Base-by-base conservation (phyloP, 2,888 invertebrate species). In the Tryphoninae sp. region DNA sequence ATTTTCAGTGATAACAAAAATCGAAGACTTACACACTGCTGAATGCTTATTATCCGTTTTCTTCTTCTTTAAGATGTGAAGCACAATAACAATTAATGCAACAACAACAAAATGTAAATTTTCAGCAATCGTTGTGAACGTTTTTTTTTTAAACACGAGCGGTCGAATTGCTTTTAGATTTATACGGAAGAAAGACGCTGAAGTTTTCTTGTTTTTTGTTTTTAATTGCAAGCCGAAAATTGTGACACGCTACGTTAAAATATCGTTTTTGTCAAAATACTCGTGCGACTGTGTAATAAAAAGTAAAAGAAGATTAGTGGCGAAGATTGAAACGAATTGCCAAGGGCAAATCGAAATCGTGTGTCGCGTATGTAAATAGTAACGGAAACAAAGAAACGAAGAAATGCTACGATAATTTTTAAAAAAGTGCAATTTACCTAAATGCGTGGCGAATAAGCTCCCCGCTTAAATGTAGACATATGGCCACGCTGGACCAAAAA, bases 371-470 rank as follows among this genome's bases (percentile, higher is more conserved):
- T 83, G 84, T 86, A 87, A 80, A 81, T 81, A 81, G 77, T 73
- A 42, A 53, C 22, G 51, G 42, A 59, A 58, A 64, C 59, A 76
- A 51, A 58, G 42, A 42, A 69, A 61, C 61, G 58, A 78, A 69
- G 62, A 26, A 78, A 77, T 51, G 72, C 73, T 75, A 83, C 71
- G 73, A 84, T 83, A 79, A 79, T 72, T 73, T 86, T 51, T 83
- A 87, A 78, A 84, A 86, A 89, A 88, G 88, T 89, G 88, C 88
- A 89, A 89, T 89, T 89, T 85, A 84, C 59, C 69, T 83, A 84
- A 85, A 86, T 84, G 87, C 86, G 88, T 88, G 85, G 84, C 83
- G 84, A 86, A 33, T 33, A 33, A 84, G 80, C 83, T 84, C 81
- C 82, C 42, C 40, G 49, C 69, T 78, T 61, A 53, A 62, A 22